These are phyloP conservation scores for Enoplosus armatus DNA, from an alignment of 2,797 vertebrate species.

Conservation along the genomic window DNA sequence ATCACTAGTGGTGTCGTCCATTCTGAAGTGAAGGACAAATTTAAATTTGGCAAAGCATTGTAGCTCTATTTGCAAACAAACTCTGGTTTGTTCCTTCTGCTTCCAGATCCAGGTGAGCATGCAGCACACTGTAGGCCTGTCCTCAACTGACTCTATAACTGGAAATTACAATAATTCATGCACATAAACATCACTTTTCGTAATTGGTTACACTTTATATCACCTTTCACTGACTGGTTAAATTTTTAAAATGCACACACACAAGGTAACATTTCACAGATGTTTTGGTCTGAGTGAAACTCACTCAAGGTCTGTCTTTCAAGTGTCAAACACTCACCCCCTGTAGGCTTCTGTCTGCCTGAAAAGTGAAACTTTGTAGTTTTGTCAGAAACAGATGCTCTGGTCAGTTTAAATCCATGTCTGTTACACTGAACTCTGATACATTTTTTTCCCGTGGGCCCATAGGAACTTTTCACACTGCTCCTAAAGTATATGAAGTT, in stretches of 20 bases:
- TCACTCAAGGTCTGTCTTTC: background rate
- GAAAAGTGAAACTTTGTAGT: background rate
- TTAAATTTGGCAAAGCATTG: background rate
- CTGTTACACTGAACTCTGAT: no score
- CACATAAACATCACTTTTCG: background rate
- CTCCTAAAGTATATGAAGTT: background rate
- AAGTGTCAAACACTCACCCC: background rate
- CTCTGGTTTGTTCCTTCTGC: background rate
- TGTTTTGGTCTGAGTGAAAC: background rate
- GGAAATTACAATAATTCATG: conserved; percentile 2
- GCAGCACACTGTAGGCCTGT: background rate
- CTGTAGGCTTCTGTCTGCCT: background rate
- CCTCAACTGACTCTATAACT: background rate
- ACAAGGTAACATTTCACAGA: background rate
- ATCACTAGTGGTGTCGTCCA: background rate
- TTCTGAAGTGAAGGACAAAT: background rate
- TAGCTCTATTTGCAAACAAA: background rate
- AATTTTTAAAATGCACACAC: background rate
- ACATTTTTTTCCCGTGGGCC: background rate
- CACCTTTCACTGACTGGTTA: background rate
- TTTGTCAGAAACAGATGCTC: background rate
- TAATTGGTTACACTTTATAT: background rate
- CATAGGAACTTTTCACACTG: background rate
- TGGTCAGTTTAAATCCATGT: conserved; percentile 1
- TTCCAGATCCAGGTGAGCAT: conserved; percentile 5